Evolutionary conservation across 2,113 vertebrate species (phyloP).

Genomic region (Astatoreochromis straeleni): DNA sequence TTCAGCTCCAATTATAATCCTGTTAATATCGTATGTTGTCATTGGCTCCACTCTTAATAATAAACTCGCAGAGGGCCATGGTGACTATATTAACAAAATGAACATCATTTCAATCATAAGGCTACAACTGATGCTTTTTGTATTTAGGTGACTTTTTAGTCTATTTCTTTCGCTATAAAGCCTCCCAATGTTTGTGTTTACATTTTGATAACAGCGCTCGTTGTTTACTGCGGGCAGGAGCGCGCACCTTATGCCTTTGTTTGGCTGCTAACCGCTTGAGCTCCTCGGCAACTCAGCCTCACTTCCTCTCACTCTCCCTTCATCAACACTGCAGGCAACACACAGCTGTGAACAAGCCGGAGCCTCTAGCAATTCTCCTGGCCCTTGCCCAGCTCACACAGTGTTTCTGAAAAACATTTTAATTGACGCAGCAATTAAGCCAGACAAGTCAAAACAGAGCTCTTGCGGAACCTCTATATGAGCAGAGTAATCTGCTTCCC

Average conservation of each 20-base stretch:
- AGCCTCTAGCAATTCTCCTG: background rate
- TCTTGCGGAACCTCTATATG: slow-evolving; percentile 26
- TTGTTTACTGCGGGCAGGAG: background rate
- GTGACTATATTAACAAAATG: background rate
- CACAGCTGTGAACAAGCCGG: slow-evolving; percentile 27
- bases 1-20: slow-evolving; percentile 7
- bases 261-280: background rate
- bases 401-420: slow-evolving; percentile 60
- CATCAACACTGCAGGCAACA: slow-evolving; percentile 17
- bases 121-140: background rate
- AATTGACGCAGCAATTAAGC: slow-evolving; percentile 63
- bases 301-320: background rate
- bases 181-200: background rate
- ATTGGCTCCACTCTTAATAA: slow-evolving; percentile 24
- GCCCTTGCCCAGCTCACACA: background rate
- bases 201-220: background rate
- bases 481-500: slow-evolving; percentile 47
- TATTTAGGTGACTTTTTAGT: background rate
- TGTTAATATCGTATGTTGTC: slow-evolving; percentile 49
- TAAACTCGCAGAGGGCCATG: background rate
- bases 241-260: background rate
- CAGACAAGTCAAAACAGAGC: slow-evolving; percentile 59
- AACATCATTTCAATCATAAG: background rate
- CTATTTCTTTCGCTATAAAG: background rate
- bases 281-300: background rate